Percentiles rank a stretch among this genome's conserved stretches.
Conservation (phyloP, 2,888 invertebrate species). For the Eilema sororculum region DNA sequence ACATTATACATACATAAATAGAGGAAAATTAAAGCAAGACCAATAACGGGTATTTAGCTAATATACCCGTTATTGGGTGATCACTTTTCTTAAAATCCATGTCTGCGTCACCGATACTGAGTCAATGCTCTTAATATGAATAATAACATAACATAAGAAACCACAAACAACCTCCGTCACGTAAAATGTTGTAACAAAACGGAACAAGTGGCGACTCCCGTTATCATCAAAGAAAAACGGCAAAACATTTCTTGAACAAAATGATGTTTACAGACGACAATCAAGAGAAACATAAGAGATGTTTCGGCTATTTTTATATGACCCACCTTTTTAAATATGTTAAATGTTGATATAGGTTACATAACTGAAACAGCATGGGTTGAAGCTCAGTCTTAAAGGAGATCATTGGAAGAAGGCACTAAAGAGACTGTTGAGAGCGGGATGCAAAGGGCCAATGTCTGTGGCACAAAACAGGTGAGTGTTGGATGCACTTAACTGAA, state of each 20-base stretch:
- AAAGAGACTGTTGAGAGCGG: too few relatives aligned
- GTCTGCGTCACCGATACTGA: not conserved
- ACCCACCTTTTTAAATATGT: not conserved
- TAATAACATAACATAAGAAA: constrained; percentile 28
- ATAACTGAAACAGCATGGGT: not conserved
- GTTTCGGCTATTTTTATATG: not conserved
- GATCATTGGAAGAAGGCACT: too few relatives aligned
- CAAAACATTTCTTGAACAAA: not conserved
- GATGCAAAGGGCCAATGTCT: too few relatives aligned
- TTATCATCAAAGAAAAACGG: constrained; percentile 25
- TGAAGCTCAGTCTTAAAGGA: not conserved
- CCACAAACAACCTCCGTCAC: constrained; percentile 20
- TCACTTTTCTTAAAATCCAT: not conserved
- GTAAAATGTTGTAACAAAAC: constrained; percentile 41
- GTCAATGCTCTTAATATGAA: constrained; percentile 14
- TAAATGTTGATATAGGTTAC: not conserved
- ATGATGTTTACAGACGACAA: not conserved
- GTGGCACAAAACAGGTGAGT: too few relatives aligned
- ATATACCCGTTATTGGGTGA: not conserved
- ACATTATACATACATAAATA: not conserved
- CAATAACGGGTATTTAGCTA: not conserved
- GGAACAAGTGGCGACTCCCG: constrained; percentile 28
- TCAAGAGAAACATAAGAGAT: not conserved
- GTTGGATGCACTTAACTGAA: too few relatives aligned
- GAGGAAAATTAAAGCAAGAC: not conserved